Evolutionary conservation across 1,140 invertebrate species (phyloP).

Genomic region (Rhopalosiphum maidis): DNA sequence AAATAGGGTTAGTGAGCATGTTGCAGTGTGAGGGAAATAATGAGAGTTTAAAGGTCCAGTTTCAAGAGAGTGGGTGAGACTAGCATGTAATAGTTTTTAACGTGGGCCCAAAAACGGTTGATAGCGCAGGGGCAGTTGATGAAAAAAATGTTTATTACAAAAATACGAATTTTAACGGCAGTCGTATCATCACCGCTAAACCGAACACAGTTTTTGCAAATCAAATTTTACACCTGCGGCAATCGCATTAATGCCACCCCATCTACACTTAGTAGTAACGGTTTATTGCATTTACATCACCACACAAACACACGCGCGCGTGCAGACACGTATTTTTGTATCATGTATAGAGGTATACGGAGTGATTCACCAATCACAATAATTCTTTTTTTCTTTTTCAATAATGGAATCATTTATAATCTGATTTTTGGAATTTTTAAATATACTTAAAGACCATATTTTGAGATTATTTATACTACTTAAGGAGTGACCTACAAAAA

Average conservation of each 20-base stretch:
- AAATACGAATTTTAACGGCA: conserved; percentile 32
- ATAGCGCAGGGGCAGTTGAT: too few species aligned
- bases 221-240: conserved; percentile 42
- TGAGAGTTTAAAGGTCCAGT: not conserved
- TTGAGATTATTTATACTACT: not conserved
- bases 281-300: conserved; percentile 13
- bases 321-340: not conserved
- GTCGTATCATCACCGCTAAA: not conserved
- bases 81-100: not conserved
- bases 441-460: not conserved
- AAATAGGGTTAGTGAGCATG: too few species aligned
- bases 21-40: not conserved
- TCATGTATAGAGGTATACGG: not conserved
- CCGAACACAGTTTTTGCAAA: conserved; percentile 31
- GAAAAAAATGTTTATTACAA: conserved; percentile 12
- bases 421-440: not conserved
- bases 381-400: not conserved
- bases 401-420: too few species aligned
- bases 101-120: not conserved
- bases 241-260: not conserved
- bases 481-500: not conserved
- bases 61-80: not conserved
- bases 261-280: not conserved
- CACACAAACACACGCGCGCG: not conserved
- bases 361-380: not conserved